Base-by-base conservation (phyloP, 2,113 vertebrate genomes). In the Chamaea fasciata region DNA sequence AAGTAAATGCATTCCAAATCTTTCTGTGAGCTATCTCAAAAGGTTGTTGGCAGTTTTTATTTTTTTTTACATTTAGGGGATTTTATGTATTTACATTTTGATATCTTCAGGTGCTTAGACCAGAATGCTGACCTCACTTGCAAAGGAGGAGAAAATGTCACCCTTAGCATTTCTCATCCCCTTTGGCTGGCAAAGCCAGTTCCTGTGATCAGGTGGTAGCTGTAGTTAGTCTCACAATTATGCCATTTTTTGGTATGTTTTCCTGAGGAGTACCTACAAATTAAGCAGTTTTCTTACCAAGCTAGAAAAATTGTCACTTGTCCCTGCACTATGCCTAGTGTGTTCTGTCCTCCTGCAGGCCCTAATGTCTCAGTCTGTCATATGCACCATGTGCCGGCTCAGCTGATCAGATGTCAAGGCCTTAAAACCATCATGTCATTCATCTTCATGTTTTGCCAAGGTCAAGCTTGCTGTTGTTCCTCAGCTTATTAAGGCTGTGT, bases 11-110 rank as follows among this genome's bases (percentile, higher is more conserved):
- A 49, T 85, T 82, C 15, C 30, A 63, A 3, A 50, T 37, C 18
- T 95, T 77, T 44, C 4, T 41, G n/a, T 67, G 6, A 50, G 3
- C 21, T 89, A 30, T 49, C 17, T 82, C 42, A 55, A 70, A 84
- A 35, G 9, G 3, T 1, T 21, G 33, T 50, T 1, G 10, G 5
- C 0, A 6, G 12, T 37, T 65, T 31, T 42, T 19, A 2, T 1
- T 87, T 41, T 49, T 49, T 71, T 56, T 6, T 21, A 28, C 22
- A 11, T 63, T 91, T 49, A n/a, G 5, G 9, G 10, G 6, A 30
- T 55, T 75, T 63, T 42, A 42, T 21, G 20, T 63, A 63, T 64
- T 56, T 73, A 27, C 7, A 28, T 67, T 87, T 60, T 42, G 33
- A 7, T 35, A 47, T 47, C n/a, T 52, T 88, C 42, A 63, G 7